Base-by-base conservation (phyloP, 2,113 vertebrate genomes). In the Xenus cinereus region DNA sequence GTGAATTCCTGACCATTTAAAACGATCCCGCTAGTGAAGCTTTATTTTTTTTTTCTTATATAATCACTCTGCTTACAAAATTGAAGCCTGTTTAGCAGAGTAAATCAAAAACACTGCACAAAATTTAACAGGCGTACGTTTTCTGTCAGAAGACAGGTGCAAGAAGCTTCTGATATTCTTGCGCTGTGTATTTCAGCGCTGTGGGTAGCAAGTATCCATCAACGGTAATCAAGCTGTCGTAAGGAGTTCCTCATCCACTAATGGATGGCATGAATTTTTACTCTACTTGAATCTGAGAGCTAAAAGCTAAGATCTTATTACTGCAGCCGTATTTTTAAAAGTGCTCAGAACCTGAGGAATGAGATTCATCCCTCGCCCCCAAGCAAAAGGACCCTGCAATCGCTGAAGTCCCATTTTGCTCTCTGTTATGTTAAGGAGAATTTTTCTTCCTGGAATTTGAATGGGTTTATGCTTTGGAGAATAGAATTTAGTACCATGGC, bases 11-110 rank as follows among this genome's bases (percentile, higher is more conserved):
- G 18, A 48, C 21, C 26, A 19, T 35, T 90, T 72, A 45, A 84
- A 64, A 11, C 0, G 0, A 14, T 75, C 72, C 51, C 35, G n/a
- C 43, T 19, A 85, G 23, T 68, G 12, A 27, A 32, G 5, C 11
- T 41, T 63, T n/a, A 53, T 43, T 23, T 57, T 32, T 35, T 16
- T 54, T 30, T 30, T 30, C 27, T 54, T 28, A 54, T 30, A 54
- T 6, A 84, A 68, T 43, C 12, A 33, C 8, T 48, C 37, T 63
- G 27, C 16, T 72, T 12, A 64, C 35, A 30, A 50, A 35, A 19
- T 8, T 67, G 57, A 87, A 79, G 15, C 3, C 20, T 67, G 8
- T 79, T 72, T 62, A 30, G 7, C 71, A 72, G n/a, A 72, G 11
- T 23, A n/a, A 76, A 71, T 20, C 12, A 54, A 50, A 86, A 76